Conservation (phyloP, 1,140 invertebrate species). For the Philopotamus ludificatus region DNA sequence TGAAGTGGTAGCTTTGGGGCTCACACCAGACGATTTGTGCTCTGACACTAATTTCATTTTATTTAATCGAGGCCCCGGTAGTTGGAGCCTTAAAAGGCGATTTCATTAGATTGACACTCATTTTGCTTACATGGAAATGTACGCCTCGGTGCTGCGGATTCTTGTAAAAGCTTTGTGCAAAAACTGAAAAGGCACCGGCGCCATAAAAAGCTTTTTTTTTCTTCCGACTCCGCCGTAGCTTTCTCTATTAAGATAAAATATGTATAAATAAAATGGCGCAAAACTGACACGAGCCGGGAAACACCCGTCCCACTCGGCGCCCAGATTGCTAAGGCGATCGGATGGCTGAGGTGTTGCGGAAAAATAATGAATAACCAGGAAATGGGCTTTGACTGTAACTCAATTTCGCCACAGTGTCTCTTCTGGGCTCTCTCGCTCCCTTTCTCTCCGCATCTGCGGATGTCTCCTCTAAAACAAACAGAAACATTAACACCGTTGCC, state of each 20-base stretch:
- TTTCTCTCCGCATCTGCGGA: too few species aligned
- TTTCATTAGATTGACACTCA: too few species aligned
- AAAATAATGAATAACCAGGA: neutral
- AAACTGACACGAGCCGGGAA: neutral
- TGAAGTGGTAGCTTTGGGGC: too few species aligned
- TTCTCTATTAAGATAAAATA: constrained; percentile 22
- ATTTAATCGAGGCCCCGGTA: too few species aligned
- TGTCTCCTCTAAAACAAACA: too few species aligned
- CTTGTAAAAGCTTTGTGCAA: constrained; percentile 22
- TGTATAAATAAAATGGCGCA: constrained; percentile 20
- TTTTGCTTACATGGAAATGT: too few species aligned
- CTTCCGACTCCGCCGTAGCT: constrained; percentile 7
- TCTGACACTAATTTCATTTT: too few species aligned
- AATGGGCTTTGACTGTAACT: neutral
- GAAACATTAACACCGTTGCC: too few species aligned
- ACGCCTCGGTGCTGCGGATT: neutral
- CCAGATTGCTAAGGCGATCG: neutral
- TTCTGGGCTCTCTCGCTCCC: neutral
- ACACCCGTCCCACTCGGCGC: neutral
- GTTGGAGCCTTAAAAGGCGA: too few species aligned
- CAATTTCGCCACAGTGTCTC: neutral
- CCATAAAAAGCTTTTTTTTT: constrained; percentile 11
- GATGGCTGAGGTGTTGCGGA: neutral
- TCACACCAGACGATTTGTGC: too few species aligned
- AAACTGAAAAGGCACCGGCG: constrained; percentile 23